Percentiles rank a stretch among this genome's conserved stretches.
These are phyloP conservation scores for Bungarus multicinctus DNA, from an alignment of 2,113 vertebrate species.

Conservation along the genomic window DNA sequence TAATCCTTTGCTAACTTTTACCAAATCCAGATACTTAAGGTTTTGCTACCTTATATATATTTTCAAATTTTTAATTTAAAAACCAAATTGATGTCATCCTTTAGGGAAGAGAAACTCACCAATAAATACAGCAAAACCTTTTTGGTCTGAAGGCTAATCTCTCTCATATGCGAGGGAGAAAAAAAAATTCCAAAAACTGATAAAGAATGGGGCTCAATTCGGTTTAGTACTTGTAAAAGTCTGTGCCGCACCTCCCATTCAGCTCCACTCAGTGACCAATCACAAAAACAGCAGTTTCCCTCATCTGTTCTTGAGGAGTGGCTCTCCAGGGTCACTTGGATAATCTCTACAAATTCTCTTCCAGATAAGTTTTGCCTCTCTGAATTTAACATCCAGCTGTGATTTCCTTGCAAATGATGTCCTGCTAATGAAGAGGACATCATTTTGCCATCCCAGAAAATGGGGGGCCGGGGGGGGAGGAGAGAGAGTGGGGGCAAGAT, in stretches of 20 bases:
- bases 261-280: background rate
- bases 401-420: background rate
- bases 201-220: background rate
- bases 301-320: background rate
- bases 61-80: background rate
- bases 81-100: background rate
- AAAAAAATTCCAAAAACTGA: background rate
- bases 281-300: background rate
- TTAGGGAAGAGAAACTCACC: background rate
- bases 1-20: background rate
- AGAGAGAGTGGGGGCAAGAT: too few species aligned
- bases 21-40: background rate
- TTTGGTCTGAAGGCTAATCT: background rate
- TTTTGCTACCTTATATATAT: background rate
- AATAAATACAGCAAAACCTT: background rate
- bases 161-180: background rate
- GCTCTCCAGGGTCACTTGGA: background rate
- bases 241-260: background rate
- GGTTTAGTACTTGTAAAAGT: background rate
- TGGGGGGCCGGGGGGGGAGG: fast-evolving
- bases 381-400: background rate
- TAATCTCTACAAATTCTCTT: background rate
- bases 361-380: background rate
- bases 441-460: too few species aligned
- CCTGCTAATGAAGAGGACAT: background rate